Evolutionary conservation across 2,797 vertebrate species (phyloP).

Genomic region (Linurgus olivaceus): DNA sequence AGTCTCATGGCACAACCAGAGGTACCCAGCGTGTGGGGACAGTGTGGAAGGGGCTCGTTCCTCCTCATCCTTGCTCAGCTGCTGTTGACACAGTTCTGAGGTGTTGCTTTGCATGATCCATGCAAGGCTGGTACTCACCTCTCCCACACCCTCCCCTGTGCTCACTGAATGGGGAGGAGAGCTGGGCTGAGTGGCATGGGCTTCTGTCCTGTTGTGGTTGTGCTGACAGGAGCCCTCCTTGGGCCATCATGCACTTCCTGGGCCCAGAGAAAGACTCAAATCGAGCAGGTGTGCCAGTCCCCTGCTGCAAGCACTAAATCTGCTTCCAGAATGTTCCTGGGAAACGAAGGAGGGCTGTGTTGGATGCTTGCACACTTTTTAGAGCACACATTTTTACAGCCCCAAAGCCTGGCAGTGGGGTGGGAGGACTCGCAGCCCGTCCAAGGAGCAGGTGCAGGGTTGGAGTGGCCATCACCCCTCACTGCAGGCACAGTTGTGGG

Average conservation of each 20-base stretch:
- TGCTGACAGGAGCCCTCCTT: fast-evolving
- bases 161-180: fast-evolving
- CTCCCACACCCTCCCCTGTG: background rate
- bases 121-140: fast-evolving
- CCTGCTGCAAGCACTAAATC: background rate
- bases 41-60: fast-evolving
- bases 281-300: fast-evolving
- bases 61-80: background rate
- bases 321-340: background rate
- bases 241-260: background rate
- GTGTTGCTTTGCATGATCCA: fast-evolving
- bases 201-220: background rate
- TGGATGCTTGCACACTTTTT: background rate
- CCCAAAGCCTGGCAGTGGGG: background rate
- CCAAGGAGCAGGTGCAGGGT: background rate
- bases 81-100: fast-evolving
- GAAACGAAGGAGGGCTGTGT: fast-evolving
- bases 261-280: background rate
- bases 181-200: too few relatives aligned
- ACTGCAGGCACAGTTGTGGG: background rate
- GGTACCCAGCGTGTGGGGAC: fast-evolving
- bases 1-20: too few relatives aligned
- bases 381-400: background rate
- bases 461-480: fast-evolving
- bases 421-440: background rate